These are phyloP conservation scores for Urosaurus nigricauda DNA, from an alignment of 2,797 vertebrate species.

Conservation along the genomic window DNA sequence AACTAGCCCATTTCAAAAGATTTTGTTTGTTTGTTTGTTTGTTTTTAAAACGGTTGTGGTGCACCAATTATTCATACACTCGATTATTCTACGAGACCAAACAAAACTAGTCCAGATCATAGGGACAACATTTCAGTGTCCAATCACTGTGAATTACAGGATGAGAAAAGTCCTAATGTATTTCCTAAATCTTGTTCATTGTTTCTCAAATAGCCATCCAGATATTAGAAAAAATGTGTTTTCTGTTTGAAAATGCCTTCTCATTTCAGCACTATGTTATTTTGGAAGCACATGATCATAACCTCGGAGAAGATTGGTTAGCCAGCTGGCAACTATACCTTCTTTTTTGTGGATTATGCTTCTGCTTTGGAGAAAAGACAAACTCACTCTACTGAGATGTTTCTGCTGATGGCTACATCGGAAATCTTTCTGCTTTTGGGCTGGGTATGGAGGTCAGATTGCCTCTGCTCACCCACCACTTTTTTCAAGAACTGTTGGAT, in stretches of 20 bases:
- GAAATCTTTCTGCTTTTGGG: slow-evolving; percentile 78
- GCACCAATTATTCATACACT: slow-evolving; percentile 28
- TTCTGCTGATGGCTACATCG: slow-evolving; percentile 66
- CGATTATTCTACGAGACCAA: slow-evolving; percentile 8
- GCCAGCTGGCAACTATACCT: not conserved
- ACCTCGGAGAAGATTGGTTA: slow-evolving; percentile 11
- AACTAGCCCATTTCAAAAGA: slow-evolving; percentile 11
- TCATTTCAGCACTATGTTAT: slow-evolving; percentile 43
- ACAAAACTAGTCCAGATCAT: slow-evolving; percentile 7
- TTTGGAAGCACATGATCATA: slow-evolving; percentile 9
- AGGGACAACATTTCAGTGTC: slow-evolving; percentile 23
- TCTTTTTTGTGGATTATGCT: not conserved
- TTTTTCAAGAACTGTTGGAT: slow-evolving; percentile 97
- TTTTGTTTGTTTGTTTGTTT: not conserved
- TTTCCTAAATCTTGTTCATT: not conserved
- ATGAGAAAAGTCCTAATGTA: not conserved
- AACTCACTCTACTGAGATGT: slow-evolving; percentile 78
- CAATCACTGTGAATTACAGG: not conserved
- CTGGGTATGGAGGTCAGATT: slow-evolving; percentile 68
- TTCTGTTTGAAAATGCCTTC: slow-evolving; percentile 28
- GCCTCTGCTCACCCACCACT: slow-evolving; percentile 86
- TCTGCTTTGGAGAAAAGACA: not conserved
- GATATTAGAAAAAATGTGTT: slow-evolving; percentile 15
- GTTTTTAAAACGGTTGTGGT: not conserved
- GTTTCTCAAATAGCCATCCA: not conserved